Evolutionary conservation across 2,797 vertebrate species (phyloP).

Genomic region (Okamejei kenojei): DNA sequence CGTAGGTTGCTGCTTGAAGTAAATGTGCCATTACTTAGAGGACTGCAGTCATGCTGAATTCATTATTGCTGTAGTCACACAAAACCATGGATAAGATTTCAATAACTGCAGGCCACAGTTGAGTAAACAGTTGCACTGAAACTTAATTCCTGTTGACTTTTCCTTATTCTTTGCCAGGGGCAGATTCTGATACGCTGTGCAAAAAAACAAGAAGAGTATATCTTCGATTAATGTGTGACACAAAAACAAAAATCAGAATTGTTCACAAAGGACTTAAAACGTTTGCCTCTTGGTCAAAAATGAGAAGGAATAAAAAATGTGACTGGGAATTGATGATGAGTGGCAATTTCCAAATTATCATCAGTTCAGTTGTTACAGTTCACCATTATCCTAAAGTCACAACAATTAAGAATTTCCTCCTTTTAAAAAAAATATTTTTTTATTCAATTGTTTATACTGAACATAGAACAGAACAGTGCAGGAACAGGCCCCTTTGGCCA

Average conservation of each 20-base stretch:
- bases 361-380: neutral
- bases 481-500: too few relatives aligned
- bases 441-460: neutral
- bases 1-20: constrained; percentile 68
- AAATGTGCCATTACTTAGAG: constrained; percentile 79
- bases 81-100: constrained; percentile 98
- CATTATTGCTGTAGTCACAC: constrained; percentile 95
- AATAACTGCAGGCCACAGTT: constrained; percentile 99
- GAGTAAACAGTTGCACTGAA: constrained; percentile 99
- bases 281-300: constrained; percentile 52
- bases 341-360: neutral
- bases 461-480: too few relatives aligned
- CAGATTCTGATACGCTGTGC: constrained; percentile 85
- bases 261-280: constrained; percentile 57
- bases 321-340: neutral
- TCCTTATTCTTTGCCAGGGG: constrained; percentile 90
- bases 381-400: neutral
- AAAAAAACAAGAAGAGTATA: constrained; percentile 90
- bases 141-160: constrained; percentile 99
- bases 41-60: constrained; percentile 94
- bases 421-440: neutral
- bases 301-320: constrained; percentile 25
- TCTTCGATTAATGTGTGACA: constrained; percentile 85
- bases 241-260: constrained; percentile 59
- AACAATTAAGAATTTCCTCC: neutral